Evolutionary conservation across 2,888 invertebrate species (phyloP), one percentile per base, ranked within the genome.

Genomic region (Coleophora deauratella): DNA sequence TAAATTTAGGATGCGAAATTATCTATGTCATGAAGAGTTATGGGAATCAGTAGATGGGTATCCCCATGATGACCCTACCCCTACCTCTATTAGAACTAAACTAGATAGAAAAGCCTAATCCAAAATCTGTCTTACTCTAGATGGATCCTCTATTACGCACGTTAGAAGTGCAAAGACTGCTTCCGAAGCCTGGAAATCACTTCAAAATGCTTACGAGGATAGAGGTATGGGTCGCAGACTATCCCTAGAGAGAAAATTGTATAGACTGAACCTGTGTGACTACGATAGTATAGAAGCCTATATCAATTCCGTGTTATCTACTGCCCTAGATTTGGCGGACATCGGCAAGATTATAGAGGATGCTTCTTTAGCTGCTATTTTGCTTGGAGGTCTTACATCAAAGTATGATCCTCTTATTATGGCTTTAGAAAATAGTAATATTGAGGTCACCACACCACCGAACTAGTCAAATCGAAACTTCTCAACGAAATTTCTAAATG

Each of bases 371-470:
- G 38, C 42, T 11, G 41, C 41, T 2, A 37, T 42, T 34, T 28
- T 42, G 11, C 30, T 37, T 9, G 41, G 37, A 32, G 41, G 41
- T 0, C 33, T 37, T 9, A 34, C 37, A 30, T 27, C 41, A 32
- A 6, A 34, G 15, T 42, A 37, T 42, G 37, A 33, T 10, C 41
- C 41, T 36, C 12, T 42, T 12, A 33, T 42, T 27, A 42, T 37
- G 37, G 42, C 37, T 10, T 38, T 42, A 28, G 42, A 42, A 41
- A 41, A 40, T 35, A 32, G 35, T 11, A 35, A 40, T 15, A 40
- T 35, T 21, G 11, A 35, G 9, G 35, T 40, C 12, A 40, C 40
- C 8, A 28, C 31, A n/a, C n/a, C n/a, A n/a, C n/a, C 4, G 40
- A 35, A 4, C 9, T 40, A 11, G 31, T 40, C 6, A 40, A 40